phyloP scores from a whole-genome alignment of 2,888 invertebrate genomes.

The Buathra laborator region DNA sequence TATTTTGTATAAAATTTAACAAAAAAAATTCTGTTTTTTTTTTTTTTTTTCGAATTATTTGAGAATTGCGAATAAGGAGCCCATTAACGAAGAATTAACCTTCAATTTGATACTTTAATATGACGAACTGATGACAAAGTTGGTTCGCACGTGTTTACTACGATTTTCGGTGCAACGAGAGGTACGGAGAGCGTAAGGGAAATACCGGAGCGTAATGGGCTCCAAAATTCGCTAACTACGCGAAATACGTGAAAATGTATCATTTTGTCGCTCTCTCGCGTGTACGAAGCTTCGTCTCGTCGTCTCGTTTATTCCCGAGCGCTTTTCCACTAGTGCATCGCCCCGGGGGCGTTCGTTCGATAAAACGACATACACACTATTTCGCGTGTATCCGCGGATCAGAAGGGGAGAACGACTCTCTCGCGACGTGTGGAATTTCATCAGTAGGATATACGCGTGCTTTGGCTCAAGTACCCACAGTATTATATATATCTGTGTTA shows the following conservation, averaged over 20 bases:
- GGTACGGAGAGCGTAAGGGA: neutral
- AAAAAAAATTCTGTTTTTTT: too few relatives aligned
- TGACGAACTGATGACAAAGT: too few relatives aligned
- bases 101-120: too few relatives aligned
- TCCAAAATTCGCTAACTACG: slow-evolving; percentile 3
- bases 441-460: slow-evolving; percentile 57
- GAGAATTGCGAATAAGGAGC: too few relatives aligned
- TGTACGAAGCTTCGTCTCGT: slow-evolving; percentile 46
- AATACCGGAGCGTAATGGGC: neutral
- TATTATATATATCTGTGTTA: slow-evolving; percentile 2
- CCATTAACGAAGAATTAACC: too few relatives aligned
- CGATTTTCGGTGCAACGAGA: neutral
- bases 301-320: slow-evolving; percentile 12
- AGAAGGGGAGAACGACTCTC: slow-evolving; percentile 5
- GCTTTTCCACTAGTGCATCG: slow-evolving; percentile 40
- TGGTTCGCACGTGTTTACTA: neutral
- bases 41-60: too few relatives aligned
- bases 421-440: slow-evolving; percentile 63
- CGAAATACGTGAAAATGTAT: slow-evolving; percentile 63
- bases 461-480: slow-evolving; percentile 35
- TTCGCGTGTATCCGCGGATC: slow-evolving; percentile 13
- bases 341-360: slow-evolving; percentile 63
- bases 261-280: slow-evolving; percentile 53
- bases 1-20: too few relatives aligned
- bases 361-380: slow-evolving; percentile 58